phyloP scores from a whole-genome alignment of 2,113 vertebrate genomes.

The Felis chaus region DNA sequence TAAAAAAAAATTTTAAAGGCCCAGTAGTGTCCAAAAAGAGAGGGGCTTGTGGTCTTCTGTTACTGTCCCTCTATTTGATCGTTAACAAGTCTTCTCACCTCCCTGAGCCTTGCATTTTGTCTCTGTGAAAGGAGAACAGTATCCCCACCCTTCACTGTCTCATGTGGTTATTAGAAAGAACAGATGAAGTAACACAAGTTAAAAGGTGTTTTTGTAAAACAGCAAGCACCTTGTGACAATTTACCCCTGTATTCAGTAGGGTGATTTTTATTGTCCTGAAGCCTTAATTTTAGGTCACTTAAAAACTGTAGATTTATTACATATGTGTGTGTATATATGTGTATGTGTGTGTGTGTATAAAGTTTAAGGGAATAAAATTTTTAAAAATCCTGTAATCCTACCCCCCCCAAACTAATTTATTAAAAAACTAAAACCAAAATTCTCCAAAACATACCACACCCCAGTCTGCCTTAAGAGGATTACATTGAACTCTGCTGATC shows the following conservation, averaged over 20 bases:
- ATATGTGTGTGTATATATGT: too few relatives aligned
- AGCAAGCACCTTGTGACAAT: not conserved
- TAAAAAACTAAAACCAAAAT: not conserved
- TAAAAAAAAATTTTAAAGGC: not conserved
- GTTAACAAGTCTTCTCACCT: not conserved
- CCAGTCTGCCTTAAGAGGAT: not conserved
- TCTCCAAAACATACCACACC: not conserved
- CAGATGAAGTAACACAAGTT: not conserved
- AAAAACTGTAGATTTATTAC: not conserved
- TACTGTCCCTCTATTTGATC: not conserved
- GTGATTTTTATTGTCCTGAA: not conserved
- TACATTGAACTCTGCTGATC: not conserved
- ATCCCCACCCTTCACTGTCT: not conserved
- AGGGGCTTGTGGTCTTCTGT: not conserved
- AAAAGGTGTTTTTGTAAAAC: not conserved
- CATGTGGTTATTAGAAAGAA: not conserved
- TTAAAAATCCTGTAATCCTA: not conserved
- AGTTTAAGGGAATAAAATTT: not conserved
- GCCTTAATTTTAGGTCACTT: not conserved
- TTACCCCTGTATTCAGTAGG: not conserved
- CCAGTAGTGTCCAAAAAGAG: not conserved
- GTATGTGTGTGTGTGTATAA: too few relatives aligned
- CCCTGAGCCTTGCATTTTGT: not conserved
- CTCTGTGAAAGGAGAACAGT: not conserved
- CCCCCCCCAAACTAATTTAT: not conserved